phyloP scores from a whole-genome alignment of 2,888 invertebrate genomes.

The Catocala nupta region DNA sequence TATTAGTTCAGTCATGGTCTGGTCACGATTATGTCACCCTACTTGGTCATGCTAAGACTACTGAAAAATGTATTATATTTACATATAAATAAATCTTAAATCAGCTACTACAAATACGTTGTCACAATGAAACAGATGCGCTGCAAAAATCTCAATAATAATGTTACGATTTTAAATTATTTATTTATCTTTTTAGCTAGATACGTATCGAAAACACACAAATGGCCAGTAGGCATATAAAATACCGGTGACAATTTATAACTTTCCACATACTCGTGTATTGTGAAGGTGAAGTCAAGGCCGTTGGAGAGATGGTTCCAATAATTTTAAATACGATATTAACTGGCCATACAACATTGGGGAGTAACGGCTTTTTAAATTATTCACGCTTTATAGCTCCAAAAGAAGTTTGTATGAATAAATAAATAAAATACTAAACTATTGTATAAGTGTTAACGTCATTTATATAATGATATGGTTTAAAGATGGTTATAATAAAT shows the following conservation, averaged over 20 bases:
- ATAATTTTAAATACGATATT: slow-evolving; percentile 53
- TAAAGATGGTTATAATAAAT: background rate
- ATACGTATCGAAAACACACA: slow-evolving; percentile 7
- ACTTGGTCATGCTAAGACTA: no score
- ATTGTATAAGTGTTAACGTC: slow-evolving; percentile 24
- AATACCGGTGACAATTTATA: slow-evolving; percentile 41
- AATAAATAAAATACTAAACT: slow-evolving; percentile 9
- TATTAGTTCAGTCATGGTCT: no score
- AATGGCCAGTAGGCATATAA: slow-evolving; percentile 29
- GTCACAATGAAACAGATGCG: background rate
- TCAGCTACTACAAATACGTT: no score
- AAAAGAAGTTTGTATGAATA: slow-evolving; percentile 14
- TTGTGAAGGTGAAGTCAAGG: slow-evolving; percentile 56
- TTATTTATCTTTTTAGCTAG: background rate
- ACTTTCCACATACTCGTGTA: slow-evolving; percentile 33
- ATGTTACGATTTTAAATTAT: background rate
- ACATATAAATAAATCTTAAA: slow-evolving; percentile 9
- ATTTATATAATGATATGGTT: slow-evolving; percentile 3
- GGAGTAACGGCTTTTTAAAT: slow-evolving; percentile 45
- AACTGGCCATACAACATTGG: slow-evolving; percentile 37
- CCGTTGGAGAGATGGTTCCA: slow-evolving; percentile 43
- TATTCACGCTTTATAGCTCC: slow-evolving; percentile 25
- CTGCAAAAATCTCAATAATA: background rate
- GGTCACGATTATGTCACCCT: no score
- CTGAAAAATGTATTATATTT: no score